Base-by-base conservation (phyloP, 2,888 invertebrate genomes). In the Minunthozetes semirufus region DNA sequence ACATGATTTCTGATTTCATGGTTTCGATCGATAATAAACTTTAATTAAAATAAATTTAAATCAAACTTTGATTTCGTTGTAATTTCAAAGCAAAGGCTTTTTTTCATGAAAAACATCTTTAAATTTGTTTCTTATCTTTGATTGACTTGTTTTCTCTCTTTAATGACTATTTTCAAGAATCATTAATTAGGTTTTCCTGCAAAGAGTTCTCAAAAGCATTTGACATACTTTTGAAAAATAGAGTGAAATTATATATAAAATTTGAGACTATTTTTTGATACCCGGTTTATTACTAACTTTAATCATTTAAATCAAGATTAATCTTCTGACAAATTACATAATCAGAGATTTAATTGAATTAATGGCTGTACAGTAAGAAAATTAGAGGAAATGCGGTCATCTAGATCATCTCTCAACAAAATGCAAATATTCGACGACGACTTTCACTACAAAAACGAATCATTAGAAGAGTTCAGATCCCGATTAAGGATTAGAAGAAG, bases 401-500 rank as follows among this genome's bases (percentile, higher is more conserved):
- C 72, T 15, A 29, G 53, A 2, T 53, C 72, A 48, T 53, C 56
- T 8, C 46, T 53, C 1, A 53, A 50, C 19, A 53, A 53, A 25
- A 33, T 56, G 72, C 72, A 53, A 13, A 72, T 59, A 46, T 53
- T 56, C 19, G 56, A 72, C 29, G 59, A 63, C 19, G 48, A 73
- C 29, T 59, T 48, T 29, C 46, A 61, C 70, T 19, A 56, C 19
- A 33, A 42, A 15, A 75, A 75, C 56, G 75, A 75, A 75, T 53
- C 71, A 33, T 46, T 75, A 27, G 46, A 59, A n/a, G 75, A 75
- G 17, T 75, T 75, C 46, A 70, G 59, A 17, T 75, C 75, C 9
- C 46, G 75, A 42, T 29, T 75, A 22, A 71, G 50, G 25, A 53
- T 53, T 13, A 33, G 75, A 29, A 27, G 75, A 56, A 75, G 71